These are phyloP conservation scores for Loxodonta africana DNA, from an alignment of 2,113 vertebrate species.

Conservation along the genomic window DNA sequence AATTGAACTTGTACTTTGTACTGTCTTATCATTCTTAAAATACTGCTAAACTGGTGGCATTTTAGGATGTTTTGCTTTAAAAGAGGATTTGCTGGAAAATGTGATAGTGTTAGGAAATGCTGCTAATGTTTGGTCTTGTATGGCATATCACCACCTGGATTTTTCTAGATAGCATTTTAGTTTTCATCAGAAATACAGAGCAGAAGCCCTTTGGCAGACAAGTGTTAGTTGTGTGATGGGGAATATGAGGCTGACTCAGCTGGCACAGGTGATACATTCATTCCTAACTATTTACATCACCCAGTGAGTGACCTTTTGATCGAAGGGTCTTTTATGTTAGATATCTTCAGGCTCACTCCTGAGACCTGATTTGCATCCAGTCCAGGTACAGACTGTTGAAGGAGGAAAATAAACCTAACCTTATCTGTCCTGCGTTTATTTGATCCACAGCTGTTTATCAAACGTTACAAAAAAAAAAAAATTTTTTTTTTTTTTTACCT, in stretches of 20 bases:
- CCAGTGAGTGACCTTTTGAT: conserved; percentile 59
- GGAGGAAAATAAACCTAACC: background rate
- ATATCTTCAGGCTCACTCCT: conserved; percentile 52
- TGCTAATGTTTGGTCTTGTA: background rate
- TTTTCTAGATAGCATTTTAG: background rate
- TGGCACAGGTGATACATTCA: conserved; percentile 64
- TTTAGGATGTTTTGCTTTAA: conserved; percentile 47
- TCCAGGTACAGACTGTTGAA: conserved; percentile 18
- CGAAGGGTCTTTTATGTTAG: conserved; percentile 68
- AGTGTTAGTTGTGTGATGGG: conserved; percentile 54
- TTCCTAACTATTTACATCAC: conserved; percentile 72
- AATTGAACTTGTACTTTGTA: conserved; percentile 43
- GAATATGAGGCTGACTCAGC: conserved; percentile 63
- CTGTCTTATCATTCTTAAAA: conserved; percentile 12
- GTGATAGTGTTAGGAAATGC: background rate
- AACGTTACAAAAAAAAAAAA: background rate
- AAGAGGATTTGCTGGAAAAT: background rate
- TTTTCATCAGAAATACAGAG: conserved; percentile 53
- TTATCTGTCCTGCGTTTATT: background rate
- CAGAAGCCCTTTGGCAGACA: conserved; percentile 4
- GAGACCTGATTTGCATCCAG: conserved; percentile 58
- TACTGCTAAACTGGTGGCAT: background rate
- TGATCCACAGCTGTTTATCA: conserved; percentile 11
- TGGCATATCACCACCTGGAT: background rate
- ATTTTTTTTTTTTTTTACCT: conserved; percentile 68